Base-by-base conservation (phyloP, 2,888 invertebrate genomes). In the Cerceris rybyensis region DNA sequence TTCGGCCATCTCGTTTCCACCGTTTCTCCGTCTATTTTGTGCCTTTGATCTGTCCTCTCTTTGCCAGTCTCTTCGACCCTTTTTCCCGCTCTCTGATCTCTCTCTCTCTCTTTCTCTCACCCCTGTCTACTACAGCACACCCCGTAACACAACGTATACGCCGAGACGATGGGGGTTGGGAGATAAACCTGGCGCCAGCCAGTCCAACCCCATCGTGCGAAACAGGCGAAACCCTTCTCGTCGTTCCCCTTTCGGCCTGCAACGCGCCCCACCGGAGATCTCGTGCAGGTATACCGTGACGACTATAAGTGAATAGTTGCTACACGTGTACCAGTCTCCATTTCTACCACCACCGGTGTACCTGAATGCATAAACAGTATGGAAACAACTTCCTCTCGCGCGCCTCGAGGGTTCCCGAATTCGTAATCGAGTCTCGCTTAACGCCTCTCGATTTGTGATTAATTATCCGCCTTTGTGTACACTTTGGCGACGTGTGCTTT, bases 131-230 rank as follows among this genome's bases (percentile, higher is more conserved):
- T 42, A 52, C 50, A 58, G 70, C 64, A 68, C 58, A 54, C 78
- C 82, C 73, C 81, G 85, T 83, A 78, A 83, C 87, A 85, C 86
- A 78, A 81, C 78, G 75, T 75, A 28, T 28, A 71, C 80, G 76
- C 80, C 84, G 84, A 85, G 82, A 82, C 87, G 86, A 88, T 87
- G 83, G 86, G 28, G 83, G 86, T 84, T 75, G 85, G 75, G 82
- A 89, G 88, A 90, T 88, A 88, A 88, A 85, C 82, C 85, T 82
- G 90, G 89, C 89, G 88, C 88, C 89, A 87, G 88, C 76, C 80
- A 80, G 85, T 82, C 82, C 82, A 78, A 78, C 82, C 80, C 80
- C 82, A 80, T 65, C 77, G 78, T 79, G 78, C 77, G 75, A 82
- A 87, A 81, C 78, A 46, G 57, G 50, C 57, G 52, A 68, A 82